These are phyloP conservation scores for Anagyrus pseudococci DNA, from an alignment of 2,888 invertebrate genomes.

Conservation along the genomic window DNA sequence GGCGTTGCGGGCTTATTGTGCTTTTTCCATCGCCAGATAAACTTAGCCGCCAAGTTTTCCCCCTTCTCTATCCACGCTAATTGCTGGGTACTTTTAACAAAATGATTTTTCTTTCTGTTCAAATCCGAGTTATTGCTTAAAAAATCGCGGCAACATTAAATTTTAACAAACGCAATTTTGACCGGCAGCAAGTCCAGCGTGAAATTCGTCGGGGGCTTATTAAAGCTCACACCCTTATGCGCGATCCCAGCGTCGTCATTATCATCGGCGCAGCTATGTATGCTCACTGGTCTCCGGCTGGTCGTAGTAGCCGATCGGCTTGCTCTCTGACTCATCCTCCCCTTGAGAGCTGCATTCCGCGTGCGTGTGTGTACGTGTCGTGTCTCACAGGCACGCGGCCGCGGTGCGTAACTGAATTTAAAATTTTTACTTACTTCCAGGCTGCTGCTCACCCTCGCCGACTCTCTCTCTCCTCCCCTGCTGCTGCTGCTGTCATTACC, in stretches of 20 bases:
- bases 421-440: constrained; percentile 63
- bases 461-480: no score
- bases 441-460: constrained; percentile 61
- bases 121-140: no score
- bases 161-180: no score
- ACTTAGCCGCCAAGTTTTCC: no score
- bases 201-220: constrained; percentile 60
- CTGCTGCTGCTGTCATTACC: constrained; percentile 55
- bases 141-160: no score
- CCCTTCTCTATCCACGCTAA: no score
- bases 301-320: constrained; percentile 14
- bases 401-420: constrained; percentile 62
- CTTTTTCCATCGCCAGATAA: no score
- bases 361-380: constrained; percentile 29
- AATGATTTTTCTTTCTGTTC: no score
- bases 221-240: constrained; percentile 55
- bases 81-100: no score
- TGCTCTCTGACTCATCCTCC: constrained; percentile 57
- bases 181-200: no score
- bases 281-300: constrained; percentile 14
- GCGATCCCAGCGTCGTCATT: constrained; percentile 36
- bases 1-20: neutral
- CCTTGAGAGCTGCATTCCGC: constrained; percentile 39
- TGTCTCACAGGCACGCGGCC: constrained; percentile 51
- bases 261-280: constrained; percentile 20